Evolutionary conservation across 2,888 invertebrate genomes (phyloP).

Genomic region (Drosophila anomalata): DNA sequence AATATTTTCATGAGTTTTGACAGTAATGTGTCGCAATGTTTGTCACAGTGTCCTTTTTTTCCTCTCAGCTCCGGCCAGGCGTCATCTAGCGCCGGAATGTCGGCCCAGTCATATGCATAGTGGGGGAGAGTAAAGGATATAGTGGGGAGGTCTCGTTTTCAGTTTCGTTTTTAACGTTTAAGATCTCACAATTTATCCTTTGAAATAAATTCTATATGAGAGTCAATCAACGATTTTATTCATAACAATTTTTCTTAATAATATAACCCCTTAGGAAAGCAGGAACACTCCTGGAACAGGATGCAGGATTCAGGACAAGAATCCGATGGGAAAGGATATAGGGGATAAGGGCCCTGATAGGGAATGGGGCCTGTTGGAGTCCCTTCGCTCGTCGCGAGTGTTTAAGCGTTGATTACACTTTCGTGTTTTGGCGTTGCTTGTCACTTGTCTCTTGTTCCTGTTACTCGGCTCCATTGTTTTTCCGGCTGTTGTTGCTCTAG

Average conservation of each 20-base stretch:
- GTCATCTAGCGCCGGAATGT: constrained; percentile 24
- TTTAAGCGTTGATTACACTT: constrained; percentile 79
- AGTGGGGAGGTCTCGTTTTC: background rate
- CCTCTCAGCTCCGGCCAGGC: constrained; percentile 49
- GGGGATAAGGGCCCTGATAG: constrained; percentile 25
- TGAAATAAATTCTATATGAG: too few relatives aligned
- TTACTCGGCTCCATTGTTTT: constrained; percentile 34
- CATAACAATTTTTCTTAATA: background rate
- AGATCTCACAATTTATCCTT: too few relatives aligned
- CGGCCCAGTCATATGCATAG: constrained; percentile 4
- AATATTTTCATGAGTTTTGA: constrained; percentile 79
- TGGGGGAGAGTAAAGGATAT: background rate
- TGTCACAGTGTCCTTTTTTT: constrained; percentile 60
- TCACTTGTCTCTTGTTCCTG: constrained; percentile 58
- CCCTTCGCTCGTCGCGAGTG: constrained; percentile 60
- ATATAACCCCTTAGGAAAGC: background rate
- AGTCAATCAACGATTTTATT: background rate
- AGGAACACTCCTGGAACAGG: constrained; percentile 7
- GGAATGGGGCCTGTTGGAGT: constrained; percentile 55
- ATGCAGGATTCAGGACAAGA: background rate
- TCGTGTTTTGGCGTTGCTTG: constrained; percentile 71
- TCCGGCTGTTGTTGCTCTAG: constrained; percentile 31
- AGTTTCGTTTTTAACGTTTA: background rate
- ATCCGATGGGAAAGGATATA: background rate
- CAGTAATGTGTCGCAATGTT: constrained; percentile 80